These are phyloP conservation scores for Lophochroa leadbeateri DNA, from an alignment of 2,113 vertebrate genomes.

Conservation along the genomic window DNA sequence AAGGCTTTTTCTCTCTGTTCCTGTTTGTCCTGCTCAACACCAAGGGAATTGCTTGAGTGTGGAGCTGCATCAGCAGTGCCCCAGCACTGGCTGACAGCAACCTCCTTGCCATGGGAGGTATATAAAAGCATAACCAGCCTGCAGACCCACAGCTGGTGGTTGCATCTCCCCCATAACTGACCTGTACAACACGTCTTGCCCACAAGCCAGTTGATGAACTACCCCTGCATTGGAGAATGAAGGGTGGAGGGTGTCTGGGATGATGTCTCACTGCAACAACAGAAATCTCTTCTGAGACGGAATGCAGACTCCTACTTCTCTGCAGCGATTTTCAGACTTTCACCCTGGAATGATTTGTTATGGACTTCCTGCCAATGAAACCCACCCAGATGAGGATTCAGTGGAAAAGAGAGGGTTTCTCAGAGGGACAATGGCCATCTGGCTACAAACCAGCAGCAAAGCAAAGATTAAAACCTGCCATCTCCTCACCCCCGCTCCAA, in stretches of 20 bases:
- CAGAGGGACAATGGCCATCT: not conserved
- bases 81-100: not conserved
- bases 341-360: not conserved
- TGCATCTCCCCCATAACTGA: not conserved
- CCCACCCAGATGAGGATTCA: not conserved
- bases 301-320: not conserved
- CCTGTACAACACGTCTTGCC: not conserved
- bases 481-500: not conserved
- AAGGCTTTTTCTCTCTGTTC: not conserved
- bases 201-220: not conserved
- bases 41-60: not conserved
- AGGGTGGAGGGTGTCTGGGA: not conserved
- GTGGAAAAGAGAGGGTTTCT: not conserved
- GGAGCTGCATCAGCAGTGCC: accelerated
- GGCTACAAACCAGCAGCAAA: not conserved
- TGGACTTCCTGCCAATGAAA: not conserved
- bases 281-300: not conserved
- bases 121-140: not conserved
- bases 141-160: not conserved
- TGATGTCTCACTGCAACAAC: not conserved
- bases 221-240: not conserved
- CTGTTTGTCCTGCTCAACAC: not conserved
- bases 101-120: accelerated
- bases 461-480: not conserved
- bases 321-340: not conserved